Conservation (phyloP, 2,113 vertebrate species). For the Toxostoma redivivum region DNA sequence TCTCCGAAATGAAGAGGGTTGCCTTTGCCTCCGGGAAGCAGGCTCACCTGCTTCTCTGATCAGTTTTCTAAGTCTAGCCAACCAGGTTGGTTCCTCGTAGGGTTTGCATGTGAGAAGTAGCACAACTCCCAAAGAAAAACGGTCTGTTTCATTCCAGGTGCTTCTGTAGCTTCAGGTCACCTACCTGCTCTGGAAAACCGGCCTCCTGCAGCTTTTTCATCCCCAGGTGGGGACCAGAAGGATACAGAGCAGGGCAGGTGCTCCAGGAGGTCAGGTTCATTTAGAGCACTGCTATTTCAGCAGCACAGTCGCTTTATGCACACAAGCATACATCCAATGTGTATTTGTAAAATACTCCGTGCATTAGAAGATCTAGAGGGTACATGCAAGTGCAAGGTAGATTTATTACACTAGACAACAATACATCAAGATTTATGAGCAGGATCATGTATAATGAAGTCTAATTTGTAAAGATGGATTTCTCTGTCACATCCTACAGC, state of each 20-base stretch:
- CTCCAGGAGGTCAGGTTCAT: neutral
- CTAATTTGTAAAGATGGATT: conserved; percentile 7
- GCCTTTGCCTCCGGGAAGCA: neutral
- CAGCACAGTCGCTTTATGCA: neutral
- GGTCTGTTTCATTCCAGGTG: neutral
- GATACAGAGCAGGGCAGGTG: neutral
- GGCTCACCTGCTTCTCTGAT: neutral
- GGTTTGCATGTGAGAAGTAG: neutral
- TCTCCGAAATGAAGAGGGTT: neutral
- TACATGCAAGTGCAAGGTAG: neutral
- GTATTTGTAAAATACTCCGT: neutral
- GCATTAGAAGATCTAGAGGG: neutral
- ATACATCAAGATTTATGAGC: neutral
- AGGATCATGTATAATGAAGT: neutral
- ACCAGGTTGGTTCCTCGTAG: neutral
- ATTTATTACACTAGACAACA: neutral
- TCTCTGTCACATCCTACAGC: neutral
- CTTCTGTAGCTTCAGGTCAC: neutral
- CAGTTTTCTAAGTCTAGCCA: neutral
- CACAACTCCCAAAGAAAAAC: neutral
- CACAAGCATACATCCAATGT: neutral
- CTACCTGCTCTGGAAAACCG: neutral
- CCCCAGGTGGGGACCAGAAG: neutral
- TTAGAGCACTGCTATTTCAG: neutral
- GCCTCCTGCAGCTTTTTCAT: neutral